Evolutionary conservation across 2,888 invertebrate genomes (phyloP).

Genomic region (Ctena decussata): DNA sequence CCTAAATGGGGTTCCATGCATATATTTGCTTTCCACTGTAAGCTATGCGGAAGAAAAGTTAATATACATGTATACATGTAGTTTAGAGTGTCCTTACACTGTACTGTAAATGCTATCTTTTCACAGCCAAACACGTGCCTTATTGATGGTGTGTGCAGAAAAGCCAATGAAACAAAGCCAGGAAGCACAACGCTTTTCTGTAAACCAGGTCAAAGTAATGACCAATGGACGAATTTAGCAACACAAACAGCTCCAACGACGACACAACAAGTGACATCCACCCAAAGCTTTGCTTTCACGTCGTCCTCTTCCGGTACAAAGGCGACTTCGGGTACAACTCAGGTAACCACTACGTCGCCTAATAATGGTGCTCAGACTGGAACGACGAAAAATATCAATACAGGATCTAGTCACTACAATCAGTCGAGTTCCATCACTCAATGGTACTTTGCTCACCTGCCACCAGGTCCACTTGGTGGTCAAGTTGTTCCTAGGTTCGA

Average conservation of each 20-base stretch:
- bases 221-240: constrained; percentile 54
- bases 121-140: constrained; percentile 69
- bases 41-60: too few relatives aligned
- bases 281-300: background rate
- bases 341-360: background rate
- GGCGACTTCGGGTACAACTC: background rate
- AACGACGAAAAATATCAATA: background rate
- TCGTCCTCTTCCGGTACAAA: background rate
- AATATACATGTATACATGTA: too few relatives aligned
- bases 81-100: too few relatives aligned
- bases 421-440: background rate
- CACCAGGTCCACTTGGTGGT: background rate
- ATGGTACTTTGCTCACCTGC: background rate
- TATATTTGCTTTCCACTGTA: too few relatives aligned
- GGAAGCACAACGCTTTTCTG: constrained; percentile 54
- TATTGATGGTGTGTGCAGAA: constrained; percentile 69
- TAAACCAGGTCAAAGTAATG: constrained; percentile 61
- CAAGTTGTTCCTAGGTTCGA: constrained; percentile 29
- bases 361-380: background rate
- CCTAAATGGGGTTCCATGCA: too few relatives aligned
- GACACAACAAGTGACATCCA: background rate
- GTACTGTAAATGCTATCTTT: too few relatives aligned
- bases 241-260: background rate
- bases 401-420: background rate
- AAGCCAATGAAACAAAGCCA: constrained; percentile 47